Base-by-base conservation (phyloP, 1,140 invertebrate genomes). In the Formica selysi region DNA sequence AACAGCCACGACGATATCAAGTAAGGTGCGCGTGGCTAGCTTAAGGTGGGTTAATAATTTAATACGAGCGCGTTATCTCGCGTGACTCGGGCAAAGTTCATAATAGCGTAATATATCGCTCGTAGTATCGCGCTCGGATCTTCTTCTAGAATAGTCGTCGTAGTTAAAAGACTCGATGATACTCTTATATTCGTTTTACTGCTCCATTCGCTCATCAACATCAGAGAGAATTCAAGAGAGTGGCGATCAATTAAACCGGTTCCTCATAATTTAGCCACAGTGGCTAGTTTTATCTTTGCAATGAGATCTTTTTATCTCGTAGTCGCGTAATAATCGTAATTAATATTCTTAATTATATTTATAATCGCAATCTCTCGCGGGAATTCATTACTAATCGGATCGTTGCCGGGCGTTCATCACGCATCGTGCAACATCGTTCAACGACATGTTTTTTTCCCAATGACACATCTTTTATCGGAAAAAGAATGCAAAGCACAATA, bases 31-130 rank as follows among this genome's bases (percentile, higher is more conserved):
- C 13, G 32, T 6, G 68, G 51, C 32, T 32, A 51, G n/a, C 19
- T 80, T 80, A 71, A 67, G 59, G 22, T 44, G 8, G 16, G 36
- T 80, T 83, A 83, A 74, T 83, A 83, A 83, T 83, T 83, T 83
- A 73, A 83, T 83, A 61, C 8, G 68, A 73, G 67, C 36, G 79
- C 38, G 29, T 80, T 80, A 83, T 73, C 79, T 83, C 79, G 54
- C 67, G 38, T 74, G 79, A 83, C 44, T 68, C 62, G 76, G 38
- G 54, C 19, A 22, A 54, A 83, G 67, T 61, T 83, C 19, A 83
- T 44, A 73, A 83, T 62, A 83, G 54, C 79, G 54, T 57, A 51
- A 74, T 81, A 81, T 41, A 51, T 41, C 22, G 44, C 32, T 26
- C 67, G 29, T 19, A 59, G 32, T 44, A 81, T 81, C 65, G 51